Base-by-base conservation (phyloP, 2,113 vertebrate species). In the Eleginops maclovinus region DNA sequence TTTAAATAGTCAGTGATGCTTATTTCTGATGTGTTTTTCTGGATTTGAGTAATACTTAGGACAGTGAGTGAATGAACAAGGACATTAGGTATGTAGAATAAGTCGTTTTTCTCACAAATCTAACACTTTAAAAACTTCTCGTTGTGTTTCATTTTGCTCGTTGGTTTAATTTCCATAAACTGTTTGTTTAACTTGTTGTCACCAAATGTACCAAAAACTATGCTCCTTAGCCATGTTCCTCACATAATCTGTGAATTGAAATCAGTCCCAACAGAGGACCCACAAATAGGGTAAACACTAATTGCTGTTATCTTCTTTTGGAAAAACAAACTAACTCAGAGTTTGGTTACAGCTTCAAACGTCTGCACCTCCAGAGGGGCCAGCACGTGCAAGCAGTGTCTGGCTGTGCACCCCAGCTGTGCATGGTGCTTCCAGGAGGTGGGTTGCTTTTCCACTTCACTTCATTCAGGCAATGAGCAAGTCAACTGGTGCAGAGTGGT, bases 361-460 rank as follows among this genome's bases (percentile, higher is more conserved):
- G 95, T 97, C 81, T 99, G 98, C 83, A 95, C 95, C 7, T 96
- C 95, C n/a, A 95, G 97, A 43, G 98, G 98, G 3, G 96, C 97
- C 86, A 97, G 91, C 83, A 98, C 98, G 82, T 99, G 98, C 79
- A 96, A 97, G 85, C 94, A 98, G 47, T 99, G 98, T 78, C 95
- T 99, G 87, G 95, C 97, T 0, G 96, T 97, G 58, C 96, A 96
- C 88, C 96, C 97, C 2, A 90, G 90, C 79, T 99, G 98, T 26
- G 96, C 96, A 0, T 99, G 98, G 98, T 99, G 98, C 87, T 95
- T 95, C 1, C 94, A 96, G 36, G 93, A 97, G 97, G 98, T 99
- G 90, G 92, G 96, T 69, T 46, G 9, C 75, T 72, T 72, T 75
- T 88, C 15, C 75, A 54, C 64, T 72, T 55, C 63, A 47, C 54